A percentile compares a stretch with the other conserved stretches of the same genome.
phyloP scores from a whole-genome alignment of 2,113 vertebrate species.

The Carassius auratus region DNA sequence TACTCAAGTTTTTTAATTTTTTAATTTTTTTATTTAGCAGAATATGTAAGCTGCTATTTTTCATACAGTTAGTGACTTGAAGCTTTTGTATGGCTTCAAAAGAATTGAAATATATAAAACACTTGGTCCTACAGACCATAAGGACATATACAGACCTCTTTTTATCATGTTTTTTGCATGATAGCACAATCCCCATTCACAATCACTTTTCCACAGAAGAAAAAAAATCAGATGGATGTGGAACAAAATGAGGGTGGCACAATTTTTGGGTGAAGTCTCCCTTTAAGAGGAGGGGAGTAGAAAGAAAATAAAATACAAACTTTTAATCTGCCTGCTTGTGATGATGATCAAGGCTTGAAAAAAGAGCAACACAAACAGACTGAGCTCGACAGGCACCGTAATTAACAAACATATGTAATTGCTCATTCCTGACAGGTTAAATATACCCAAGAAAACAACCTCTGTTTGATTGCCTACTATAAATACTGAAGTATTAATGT shows the following conservation, averaged over 20 bases:
- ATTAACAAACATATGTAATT: constrained; percentile 83
- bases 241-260: not conserved
- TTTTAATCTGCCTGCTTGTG: constrained; percentile 73
- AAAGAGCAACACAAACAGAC: constrained; percentile 78
- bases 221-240: too few relatives aligned
- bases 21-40: too few relatives aligned
- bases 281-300: constrained; percentile 26
- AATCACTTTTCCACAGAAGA: too few relatives aligned
- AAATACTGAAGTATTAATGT: constrained; percentile 66
- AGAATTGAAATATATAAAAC: too few relatives aligned
- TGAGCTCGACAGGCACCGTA: constrained; percentile 78
- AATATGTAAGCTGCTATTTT: not conserved
- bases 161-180: not conserved
- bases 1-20: too few relatives aligned
- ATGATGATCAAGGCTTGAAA: constrained; percentile 72
- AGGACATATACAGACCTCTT: not conserved
- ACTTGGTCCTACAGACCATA: not conserved
- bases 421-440: constrained; percentile 79
- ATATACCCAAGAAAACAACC: constrained; percentile 77
- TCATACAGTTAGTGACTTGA: not conserved
- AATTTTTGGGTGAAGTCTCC: constrained; percentile 26
- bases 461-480: constrained; percentile 72
- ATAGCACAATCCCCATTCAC: not conserved
- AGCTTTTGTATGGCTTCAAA: not conserved
- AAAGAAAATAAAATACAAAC: constrained; percentile 64